Conservation (phyloP, 2,888 invertebrate genomes). For the Ophraella communa region DNA sequence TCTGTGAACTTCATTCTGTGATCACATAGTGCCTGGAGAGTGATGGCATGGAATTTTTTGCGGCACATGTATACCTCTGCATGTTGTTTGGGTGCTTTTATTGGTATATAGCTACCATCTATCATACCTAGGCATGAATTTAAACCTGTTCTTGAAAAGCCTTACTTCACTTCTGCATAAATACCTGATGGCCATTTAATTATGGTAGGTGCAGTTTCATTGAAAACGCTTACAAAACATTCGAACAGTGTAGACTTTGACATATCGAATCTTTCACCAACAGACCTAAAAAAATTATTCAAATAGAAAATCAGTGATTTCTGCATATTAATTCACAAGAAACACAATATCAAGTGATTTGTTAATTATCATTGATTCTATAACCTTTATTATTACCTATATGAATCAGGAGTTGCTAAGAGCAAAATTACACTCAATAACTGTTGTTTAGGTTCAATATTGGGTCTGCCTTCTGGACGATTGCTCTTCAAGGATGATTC, state of each 20-base stretch:
- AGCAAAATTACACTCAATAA: too few species aligned
- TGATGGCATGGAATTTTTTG: constrained; percentile 41
- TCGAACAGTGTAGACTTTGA: constrained; percentile 25
- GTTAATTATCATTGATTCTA: too few species aligned
- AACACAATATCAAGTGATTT: too few species aligned
- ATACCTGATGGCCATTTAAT: constrained; percentile 35
- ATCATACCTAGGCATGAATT: constrained; percentile 30
- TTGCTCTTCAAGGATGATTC: neutral
- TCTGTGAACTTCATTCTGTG: constrained; percentile 35
- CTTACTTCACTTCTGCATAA: constrained; percentile 16
- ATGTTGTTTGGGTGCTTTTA: constrained; percentile 40
- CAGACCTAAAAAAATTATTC: constrained; percentile 25
- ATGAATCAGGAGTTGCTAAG: too few species aligned
- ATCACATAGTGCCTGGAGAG: constrained; percentile 41
- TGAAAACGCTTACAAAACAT: constrained; percentile 20
- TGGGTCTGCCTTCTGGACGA: constrained; percentile 7
- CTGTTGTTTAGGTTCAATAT: too few species aligned
- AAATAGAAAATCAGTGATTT: neutral
- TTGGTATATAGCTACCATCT: constrained; percentile 42
- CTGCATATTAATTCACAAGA: neutral
- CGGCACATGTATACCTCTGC: constrained; percentile 35
- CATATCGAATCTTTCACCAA: constrained; percentile 30
- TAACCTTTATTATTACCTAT: too few species aligned
- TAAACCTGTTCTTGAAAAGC: constrained; percentile 15
- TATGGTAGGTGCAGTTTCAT: constrained; percentile 3